Conservation (phyloP, 2,113 vertebrate genomes). For the Salvelinus alpinus region DNA sequence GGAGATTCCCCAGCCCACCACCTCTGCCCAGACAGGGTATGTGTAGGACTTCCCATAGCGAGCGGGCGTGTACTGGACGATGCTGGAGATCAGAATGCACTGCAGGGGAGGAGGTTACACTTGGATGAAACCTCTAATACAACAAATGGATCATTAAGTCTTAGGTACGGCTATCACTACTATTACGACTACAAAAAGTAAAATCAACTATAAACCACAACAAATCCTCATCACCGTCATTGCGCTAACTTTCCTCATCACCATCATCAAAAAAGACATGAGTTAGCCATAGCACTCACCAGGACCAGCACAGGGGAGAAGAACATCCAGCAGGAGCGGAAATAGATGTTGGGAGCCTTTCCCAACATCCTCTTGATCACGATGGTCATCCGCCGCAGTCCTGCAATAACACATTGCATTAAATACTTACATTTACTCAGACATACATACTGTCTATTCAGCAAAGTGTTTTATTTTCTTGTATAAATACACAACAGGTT, state of each 20-base stretch:
- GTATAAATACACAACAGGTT: not conserved
- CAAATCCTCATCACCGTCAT: too few relatives aligned
- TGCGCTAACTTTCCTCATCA: too few relatives aligned
- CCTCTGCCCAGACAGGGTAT: slow-evolving; percentile 73
- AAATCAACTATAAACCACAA: too few relatives aligned
- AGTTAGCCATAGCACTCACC: slow-evolving; percentile 53
- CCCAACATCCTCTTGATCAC: slow-evolving; percentile 71
- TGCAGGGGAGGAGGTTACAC: slow-evolving; percentile 20
- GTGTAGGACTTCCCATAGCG: slow-evolving; percentile 64
- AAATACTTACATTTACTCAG: not conserved
- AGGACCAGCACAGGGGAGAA: slow-evolving; percentile 68
- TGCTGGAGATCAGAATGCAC: slow-evolving; percentile 70
- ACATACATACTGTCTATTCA: too few relatives aligned
- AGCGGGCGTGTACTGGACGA: slow-evolving; percentile 69
- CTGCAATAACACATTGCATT: slow-evolving; percentile 43
- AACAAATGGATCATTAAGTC: too few relatives aligned
- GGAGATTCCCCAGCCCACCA: slow-evolving; percentile 70
- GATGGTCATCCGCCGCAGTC: slow-evolving; percentile 52
- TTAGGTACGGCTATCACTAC: too few relatives aligned
- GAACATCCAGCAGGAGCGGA: slow-evolving; percentile 68
- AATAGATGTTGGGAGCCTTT: slow-evolving; percentile 63
- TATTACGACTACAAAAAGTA: too few relatives aligned
- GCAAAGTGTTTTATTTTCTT: too few relatives aligned
- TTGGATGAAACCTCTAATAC: too few relatives aligned
- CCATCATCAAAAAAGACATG: too few relatives aligned